Evolutionary conservation across 2,888 invertebrate genomes (phyloP), one percentile per base, ranked within the genome.

Genomic region (Mantis religiosa): DNA sequence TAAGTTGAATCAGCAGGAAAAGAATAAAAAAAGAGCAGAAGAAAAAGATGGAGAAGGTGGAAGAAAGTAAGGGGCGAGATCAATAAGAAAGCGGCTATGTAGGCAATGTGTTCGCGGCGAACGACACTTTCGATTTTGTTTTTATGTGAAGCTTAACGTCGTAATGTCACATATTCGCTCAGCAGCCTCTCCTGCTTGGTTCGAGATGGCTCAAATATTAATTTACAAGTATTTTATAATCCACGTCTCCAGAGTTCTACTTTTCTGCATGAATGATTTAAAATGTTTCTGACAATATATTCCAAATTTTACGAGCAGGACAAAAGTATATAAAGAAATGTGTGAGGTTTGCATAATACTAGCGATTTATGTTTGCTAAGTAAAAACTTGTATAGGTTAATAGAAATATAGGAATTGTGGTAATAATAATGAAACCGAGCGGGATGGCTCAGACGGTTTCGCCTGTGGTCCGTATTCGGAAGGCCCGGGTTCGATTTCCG

Each of bases 1-100:
- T 30, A 87, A 87, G 87, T 87, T 87, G 87, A 87, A 87, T 87
- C 87, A 87, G 87, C 87, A 87, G 54, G 54, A 82, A 87, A 87
- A 87, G 87, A 87, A 87, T 87, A 82, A 87, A 87, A 87, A 87
- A 87, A 7, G 27, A 82, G 15, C 41, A n/a, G 82, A 20, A 71
- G 54, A 71, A 71, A 71, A 71, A 71, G 54, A 71, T 71, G 54
- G 54, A 71, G 54, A 71, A 30, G 28, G 82, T 87, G 82, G 82
- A 82, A 87, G 87, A 82, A 82, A 87, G 87, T 87, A 28, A 87
- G 28, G 82, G 83, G 27, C 28, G 15, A 71, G 54, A 71, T 71
- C 54, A 71, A 71, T 71, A 71, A 34, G 83, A 87, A 87, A 87
- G 20, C 87, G 30, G 54, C 54, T 71, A 71, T 28, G 54, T 71